phyloP scores from a whole-genome alignment of 2,888 invertebrate genomes.

The Meandrusa payeni region DNA sequence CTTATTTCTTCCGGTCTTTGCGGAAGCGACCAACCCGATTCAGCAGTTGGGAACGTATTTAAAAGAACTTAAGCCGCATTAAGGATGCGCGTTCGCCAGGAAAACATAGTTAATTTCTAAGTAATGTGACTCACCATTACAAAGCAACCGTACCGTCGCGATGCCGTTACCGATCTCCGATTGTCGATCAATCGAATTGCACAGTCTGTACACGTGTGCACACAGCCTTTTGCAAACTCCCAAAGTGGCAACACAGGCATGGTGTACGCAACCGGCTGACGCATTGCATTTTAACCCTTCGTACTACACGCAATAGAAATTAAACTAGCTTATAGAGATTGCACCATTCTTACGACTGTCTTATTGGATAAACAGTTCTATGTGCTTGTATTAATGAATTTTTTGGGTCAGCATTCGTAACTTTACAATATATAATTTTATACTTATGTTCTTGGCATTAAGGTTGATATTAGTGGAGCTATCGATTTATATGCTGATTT shows the following conservation, averaged over 20 bases:
- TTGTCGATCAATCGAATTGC: constrained; percentile 22
- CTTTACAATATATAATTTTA: no score
- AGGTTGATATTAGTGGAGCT: constrained; percentile 21
- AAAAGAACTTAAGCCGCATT: not conserved
- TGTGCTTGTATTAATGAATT: no score
- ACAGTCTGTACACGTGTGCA: constrained; percentile 22
- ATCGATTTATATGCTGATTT: not conserved
- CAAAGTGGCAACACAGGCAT: not conserved
- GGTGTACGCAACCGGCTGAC: not conserved
- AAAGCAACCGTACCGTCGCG: constrained; percentile 1
- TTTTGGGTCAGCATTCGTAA: no score
- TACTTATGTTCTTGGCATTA: constrained; percentile 16
- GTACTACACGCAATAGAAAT: not conserved
- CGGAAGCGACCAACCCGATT: no score
- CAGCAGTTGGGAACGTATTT: constrained; percentile 5
- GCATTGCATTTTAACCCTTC: constrained; percentile 5
- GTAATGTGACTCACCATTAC: constrained; percentile 12
- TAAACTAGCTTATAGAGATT: no score
- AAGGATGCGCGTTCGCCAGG: constrained; percentile 6
- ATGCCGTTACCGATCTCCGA: constrained; percentile 26
- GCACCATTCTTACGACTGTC: no score
- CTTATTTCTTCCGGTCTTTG: no score
- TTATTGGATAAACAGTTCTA: no score
- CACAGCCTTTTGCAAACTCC: constrained; percentile 11
- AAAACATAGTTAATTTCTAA: constrained; percentile 10